These are phyloP conservation scores for Drosophila anceps DNA, from an alignment of 2,888 invertebrate genomes.

Conservation along the genomic window DNA sequence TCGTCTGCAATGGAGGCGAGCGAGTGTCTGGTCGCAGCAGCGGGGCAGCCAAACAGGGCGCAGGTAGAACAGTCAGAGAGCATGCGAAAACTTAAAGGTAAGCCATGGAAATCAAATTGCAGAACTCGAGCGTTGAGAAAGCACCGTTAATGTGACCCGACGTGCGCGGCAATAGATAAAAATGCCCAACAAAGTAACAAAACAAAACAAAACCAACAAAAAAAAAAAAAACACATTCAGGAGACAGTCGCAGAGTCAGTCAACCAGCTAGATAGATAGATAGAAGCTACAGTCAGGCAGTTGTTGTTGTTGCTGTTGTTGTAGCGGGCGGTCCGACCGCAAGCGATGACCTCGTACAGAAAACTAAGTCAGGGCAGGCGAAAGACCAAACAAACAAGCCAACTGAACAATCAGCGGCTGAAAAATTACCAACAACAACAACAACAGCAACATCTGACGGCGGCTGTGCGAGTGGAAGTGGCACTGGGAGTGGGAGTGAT, in stretches of 20 bases:
- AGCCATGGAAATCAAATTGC: conserved; percentile 72
- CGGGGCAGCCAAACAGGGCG: neutral
- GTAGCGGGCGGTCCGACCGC: conserved; percentile 58
- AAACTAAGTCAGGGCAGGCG: conserved; percentile 72
- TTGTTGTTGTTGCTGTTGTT: neutral
- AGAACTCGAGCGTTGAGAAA: conserved; percentile 76
- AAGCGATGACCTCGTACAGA: conserved; percentile 78
- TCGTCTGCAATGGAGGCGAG: conserved; percentile 25
- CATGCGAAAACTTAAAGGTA: conserved; percentile 46
- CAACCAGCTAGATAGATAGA: conserved; percentile 39
- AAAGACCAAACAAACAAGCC: conserved; percentile 40
- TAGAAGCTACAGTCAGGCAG: conserved; percentile 14
- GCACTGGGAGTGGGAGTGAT: conserved; percentile 25
- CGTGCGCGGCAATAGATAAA: conserved; percentile 70
- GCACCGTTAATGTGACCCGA: conserved; percentile 80
- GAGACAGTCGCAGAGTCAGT: conserved; percentile 50
- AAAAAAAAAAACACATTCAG: conserved; percentile 51
- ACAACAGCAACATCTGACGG: conserved; percentile 34
- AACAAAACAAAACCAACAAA: too few relatives aligned
- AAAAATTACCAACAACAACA: conserved; percentile 53
- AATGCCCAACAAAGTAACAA: conserved; percentile 53
- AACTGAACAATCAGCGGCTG: conserved; percentile 56
- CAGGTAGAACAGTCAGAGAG: conserved; percentile 12
- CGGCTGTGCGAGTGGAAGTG: conserved; percentile 2
- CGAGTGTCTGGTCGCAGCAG: conserved; percentile 4